Evolutionary conservation across 2,797 vertebrate genomes (phyloP).

Genomic region (Lutjanus argentimaculatus): DNA sequence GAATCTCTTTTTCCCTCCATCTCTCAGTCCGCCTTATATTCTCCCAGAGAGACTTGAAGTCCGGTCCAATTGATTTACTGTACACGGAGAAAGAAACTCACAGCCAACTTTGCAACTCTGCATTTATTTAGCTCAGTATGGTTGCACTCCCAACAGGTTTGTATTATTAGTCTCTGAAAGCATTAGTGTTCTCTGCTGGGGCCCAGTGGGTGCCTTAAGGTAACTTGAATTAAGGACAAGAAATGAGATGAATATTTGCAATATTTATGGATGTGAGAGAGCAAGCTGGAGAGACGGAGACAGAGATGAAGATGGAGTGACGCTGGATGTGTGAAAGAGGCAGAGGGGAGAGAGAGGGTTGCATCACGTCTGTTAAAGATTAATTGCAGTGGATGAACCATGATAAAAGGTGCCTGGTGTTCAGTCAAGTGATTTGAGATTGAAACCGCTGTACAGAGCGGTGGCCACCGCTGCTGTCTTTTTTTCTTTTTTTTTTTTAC

Average conservation of each 20-base stretch:
- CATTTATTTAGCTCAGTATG: slow-evolving; percentile 16
- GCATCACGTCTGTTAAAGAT: slow-evolving; percentile 67
- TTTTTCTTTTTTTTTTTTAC: not conserved
- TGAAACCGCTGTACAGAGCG: slow-evolving; percentile 24
- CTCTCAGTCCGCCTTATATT: slow-evolving; percentile 28
- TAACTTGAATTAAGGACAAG: slow-evolving; percentile 45
- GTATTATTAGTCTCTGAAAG: slow-evolving; percentile 45
- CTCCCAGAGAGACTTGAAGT: slow-evolving; percentile 41
- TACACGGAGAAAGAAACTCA: slow-evolving; percentile 22
- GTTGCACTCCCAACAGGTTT: slow-evolving; percentile 28
- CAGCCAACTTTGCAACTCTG: slow-evolving; percentile 19
- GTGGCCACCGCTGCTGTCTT: slow-evolving; percentile 6
- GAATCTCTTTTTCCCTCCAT: slow-evolving; percentile 19
- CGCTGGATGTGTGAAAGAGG: slow-evolving; percentile 39
- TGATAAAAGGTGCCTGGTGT: slow-evolving; percentile 55
- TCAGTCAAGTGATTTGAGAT: slow-evolving; percentile 54
- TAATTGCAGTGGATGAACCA: slow-evolving; percentile 65
- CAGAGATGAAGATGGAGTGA: slow-evolving; percentile 36
- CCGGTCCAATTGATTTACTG: slow-evolving; percentile 36
- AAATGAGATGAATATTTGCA: slow-evolving; percentile 53
- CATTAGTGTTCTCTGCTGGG: slow-evolving; percentile 28
- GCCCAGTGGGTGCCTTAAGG: slow-evolving; percentile 36
- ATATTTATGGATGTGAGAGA: slow-evolving; percentile 33
- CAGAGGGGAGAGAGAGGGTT: slow-evolving; percentile 24
- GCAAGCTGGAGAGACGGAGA: slow-evolving; percentile 16